Conservation (phyloP, 2,888 invertebrate genomes). For the Priapulus caudatus region DNA sequence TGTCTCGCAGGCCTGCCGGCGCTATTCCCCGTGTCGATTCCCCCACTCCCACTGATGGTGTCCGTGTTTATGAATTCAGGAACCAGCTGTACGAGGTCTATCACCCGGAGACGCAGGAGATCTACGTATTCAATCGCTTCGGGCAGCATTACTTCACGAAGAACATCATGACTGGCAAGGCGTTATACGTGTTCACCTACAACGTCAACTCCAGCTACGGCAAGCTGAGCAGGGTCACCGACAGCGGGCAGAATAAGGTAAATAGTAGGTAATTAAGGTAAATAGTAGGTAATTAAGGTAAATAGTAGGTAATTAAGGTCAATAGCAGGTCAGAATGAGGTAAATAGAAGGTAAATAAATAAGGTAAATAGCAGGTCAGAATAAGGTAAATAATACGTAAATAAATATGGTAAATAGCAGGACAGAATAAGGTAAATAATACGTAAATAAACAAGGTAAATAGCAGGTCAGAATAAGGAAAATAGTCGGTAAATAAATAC, state of each 20-base stretch:
- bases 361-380: not conserved
- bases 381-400: not conserved
- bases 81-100: constrained; percentile 66
- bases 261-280: too few relatives aligned
- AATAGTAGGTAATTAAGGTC: too few relatives aligned
- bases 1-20: too few relatives aligned
- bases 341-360: too few relatives aligned
- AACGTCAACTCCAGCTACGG: constrained; percentile 93
- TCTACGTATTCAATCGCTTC: constrained; percentile 77
- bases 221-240: constrained; percentile 80
- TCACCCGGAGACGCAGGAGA: constrained; percentile 81
- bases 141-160: constrained; percentile 92
- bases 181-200: constrained; percentile 86
- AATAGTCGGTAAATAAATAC: too few relatives aligned
- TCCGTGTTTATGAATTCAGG: not conserved
- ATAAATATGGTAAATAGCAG: not conserved
- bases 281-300: too few relatives aligned
- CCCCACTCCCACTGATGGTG: constrained; percentile 23
- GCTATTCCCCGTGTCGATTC: constrained; percentile 32
- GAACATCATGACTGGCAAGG: constrained; percentile 81
- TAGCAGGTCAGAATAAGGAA: too few relatives aligned
- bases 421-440: too few relatives aligned
- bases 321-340: not conserved
- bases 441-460: too few relatives aligned
- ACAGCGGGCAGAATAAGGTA: constrained; percentile 78